Percentiles rank a stretch among this genome's conserved stretches.
Conservation (phyloP, 2,113 vertebrate species). For the Motacilla tschutschensis region DNA sequence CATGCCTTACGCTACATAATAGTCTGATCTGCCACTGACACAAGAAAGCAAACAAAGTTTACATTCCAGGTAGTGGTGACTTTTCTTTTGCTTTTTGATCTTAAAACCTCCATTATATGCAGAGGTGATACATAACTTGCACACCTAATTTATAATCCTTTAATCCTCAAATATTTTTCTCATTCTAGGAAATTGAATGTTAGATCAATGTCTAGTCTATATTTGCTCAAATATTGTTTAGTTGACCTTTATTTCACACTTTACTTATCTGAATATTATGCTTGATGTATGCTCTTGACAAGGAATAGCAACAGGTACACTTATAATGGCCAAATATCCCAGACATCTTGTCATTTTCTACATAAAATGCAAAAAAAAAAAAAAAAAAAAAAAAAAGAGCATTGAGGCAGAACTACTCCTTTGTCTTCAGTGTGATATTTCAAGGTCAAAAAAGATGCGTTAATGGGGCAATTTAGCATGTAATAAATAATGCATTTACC, state of each 20-base stretch:
- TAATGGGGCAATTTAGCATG: not conserved
- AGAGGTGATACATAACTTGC: not conserved
- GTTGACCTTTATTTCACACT: conserved; percentile 29
- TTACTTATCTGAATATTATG: conserved; percentile 21
- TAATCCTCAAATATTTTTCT: conserved; percentile 13
- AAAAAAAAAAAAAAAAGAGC: not conserved
- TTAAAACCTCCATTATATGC: not conserved
- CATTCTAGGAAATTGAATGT: not conserved
- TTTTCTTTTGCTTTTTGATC: not conserved
- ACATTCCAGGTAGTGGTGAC: not conserved
- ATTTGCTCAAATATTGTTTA: conserved; percentile 1
- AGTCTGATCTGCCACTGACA: not conserved
- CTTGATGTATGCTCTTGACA: conserved; percentile 16
- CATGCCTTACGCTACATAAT: not conserved
- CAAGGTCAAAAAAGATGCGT: conserved; percentile 19
- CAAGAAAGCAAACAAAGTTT: not conserved
- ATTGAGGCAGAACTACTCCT: not conserved
- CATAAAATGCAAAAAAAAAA: not conserved
- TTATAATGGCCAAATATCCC: not conserved
- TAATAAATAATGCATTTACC: conserved; percentile 6
- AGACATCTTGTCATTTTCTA: not conserved
- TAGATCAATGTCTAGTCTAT: not conserved
- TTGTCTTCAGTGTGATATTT: conserved; percentile 11
- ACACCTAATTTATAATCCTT: conserved; percentile 10
- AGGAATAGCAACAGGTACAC: not conserved